These are phyloP conservation scores for Smithornis capensis DNA, from an alignment of 2,113 vertebrate species.

Conservation along the genomic window DNA sequence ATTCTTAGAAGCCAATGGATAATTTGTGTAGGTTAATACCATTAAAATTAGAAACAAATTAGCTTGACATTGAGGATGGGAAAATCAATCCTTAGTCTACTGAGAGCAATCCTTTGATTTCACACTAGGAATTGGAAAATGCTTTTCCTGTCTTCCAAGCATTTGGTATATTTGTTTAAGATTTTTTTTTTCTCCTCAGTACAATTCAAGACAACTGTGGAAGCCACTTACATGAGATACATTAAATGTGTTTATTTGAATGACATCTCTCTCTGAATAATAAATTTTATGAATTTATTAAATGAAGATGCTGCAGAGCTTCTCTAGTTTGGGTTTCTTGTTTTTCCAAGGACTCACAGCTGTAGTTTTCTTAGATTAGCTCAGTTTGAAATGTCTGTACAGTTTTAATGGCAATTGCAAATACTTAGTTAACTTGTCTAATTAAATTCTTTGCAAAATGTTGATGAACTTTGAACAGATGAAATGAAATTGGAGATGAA, in stretches of 20 bases:
- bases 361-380: background rate
- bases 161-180: background rate
- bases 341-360: background rate
- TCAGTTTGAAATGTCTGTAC: background rate
- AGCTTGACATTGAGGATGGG: background rate
- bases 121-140: background rate
- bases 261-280: background rate
- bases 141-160: background rate
- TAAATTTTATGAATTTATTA: background rate
- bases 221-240: conserved; percentile 72
- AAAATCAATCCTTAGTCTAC: conserved; percentile 20
- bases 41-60: conserved; percentile 50
- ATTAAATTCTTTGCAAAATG: background rate
- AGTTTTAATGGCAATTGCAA: background rate
- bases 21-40: conserved; percentile 12
- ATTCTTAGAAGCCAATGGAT: background rate
- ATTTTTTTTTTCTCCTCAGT: conserved; percentile 68
- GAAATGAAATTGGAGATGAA: background rate
- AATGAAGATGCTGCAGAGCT: background rate
- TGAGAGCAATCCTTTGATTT: background rate
- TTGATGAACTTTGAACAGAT: background rate
- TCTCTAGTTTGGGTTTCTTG: background rate
- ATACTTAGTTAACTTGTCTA: background rate
- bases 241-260: conserved; percentile 64
- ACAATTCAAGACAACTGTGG: conserved; percentile 70